Evolutionary conservation across 35 echinoderm and acorn worm genomes (phyloP).

Genomic region (Strongylocentrotus purpuratus): DNA sequence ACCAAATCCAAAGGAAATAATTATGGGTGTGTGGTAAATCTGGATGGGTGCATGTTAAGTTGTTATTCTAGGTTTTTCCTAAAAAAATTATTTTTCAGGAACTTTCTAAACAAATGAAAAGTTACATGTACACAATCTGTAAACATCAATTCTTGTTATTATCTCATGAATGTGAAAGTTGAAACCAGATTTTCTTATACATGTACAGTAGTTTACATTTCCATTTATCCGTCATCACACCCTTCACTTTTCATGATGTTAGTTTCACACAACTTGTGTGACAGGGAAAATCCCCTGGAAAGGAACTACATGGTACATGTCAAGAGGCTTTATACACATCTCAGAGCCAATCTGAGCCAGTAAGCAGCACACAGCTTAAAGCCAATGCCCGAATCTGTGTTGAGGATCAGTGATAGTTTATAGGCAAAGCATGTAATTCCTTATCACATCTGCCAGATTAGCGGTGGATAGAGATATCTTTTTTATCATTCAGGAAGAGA

Average conservation of each 20-base stretch:
- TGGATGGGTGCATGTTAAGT: too few relatives aligned
- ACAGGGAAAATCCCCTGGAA: not conserved
- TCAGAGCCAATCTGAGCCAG: not conserved
- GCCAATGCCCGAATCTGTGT: not conserved
- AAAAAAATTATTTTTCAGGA: too few relatives aligned
- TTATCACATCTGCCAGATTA: constrained; percentile 4
- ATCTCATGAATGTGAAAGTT: too few relatives aligned
- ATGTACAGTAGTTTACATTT: too few relatives aligned
- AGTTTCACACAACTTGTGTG: not conserved
- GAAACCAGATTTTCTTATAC: too few relatives aligned
- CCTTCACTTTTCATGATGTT: not conserved
- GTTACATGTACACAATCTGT: too few relatives aligned
- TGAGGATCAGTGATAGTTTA: not conserved
- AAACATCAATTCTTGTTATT: too few relatives aligned
- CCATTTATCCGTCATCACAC: too few relatives aligned
- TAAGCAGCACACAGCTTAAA: not conserved
- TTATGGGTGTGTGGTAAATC: too few relatives aligned
- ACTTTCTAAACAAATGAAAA: too few relatives aligned
- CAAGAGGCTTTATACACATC: not conserved
- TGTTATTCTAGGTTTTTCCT: too few relatives aligned
- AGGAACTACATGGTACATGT: not conserved
- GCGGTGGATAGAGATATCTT: not conserved
- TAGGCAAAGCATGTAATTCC: not conserved
- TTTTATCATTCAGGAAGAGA: not conserved
- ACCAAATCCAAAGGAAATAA: too few relatives aligned